phyloP scores from a whole-genome alignment of 1,140 invertebrate species.

The Andrena cerasifolii region DNA sequence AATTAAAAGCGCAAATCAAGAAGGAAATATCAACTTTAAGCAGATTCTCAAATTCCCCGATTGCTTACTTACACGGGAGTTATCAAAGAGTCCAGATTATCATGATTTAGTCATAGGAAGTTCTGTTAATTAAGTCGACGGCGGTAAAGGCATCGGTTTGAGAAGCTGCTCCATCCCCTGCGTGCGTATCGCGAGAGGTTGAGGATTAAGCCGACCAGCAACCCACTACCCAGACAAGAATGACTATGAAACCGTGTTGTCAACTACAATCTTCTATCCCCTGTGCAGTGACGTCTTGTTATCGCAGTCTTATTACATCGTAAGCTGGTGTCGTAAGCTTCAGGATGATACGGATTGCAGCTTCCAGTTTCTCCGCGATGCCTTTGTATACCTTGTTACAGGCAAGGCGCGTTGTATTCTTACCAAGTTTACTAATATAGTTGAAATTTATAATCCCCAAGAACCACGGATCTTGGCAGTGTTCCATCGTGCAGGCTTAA shows the following conservation, averaged over 20 bases:
- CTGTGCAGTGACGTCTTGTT: slow-evolving; percentile 30
- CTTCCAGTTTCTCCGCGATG: neutral
- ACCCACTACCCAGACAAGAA: slow-evolving; percentile 9
- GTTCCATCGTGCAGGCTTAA: neutral
- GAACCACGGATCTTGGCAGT: neutral
- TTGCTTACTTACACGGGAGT: too few relatives aligned
- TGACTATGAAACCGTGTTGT: slow-evolving; percentile 38
- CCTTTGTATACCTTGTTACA: slow-evolving; percentile 2
- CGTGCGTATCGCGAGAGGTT: slow-evolving; percentile 6
- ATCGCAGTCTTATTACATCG: slow-evolving; percentile 61
- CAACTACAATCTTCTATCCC: slow-evolving; percentile 6
- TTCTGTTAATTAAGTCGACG: too few relatives aligned
- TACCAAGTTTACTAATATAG: slow-evolving; percentile 34
- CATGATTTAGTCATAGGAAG: too few relatives aligned
- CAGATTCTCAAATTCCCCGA: too few relatives aligned
- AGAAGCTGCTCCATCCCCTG: slow-evolving; percentile 1
- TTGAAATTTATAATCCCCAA: slow-evolving; percentile 5
- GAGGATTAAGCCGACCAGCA: slow-evolving; percentile 32
- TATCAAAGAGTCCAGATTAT: too few relatives aligned
- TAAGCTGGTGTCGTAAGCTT: slow-evolving; percentile 44
- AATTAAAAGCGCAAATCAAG: too few relatives aligned
- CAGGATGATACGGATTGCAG: slow-evolving; percentile 56
- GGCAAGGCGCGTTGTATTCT: neutral
- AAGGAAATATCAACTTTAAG: too few relatives aligned
- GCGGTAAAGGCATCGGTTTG: too few relatives aligned